These are phyloP conservation scores for Sarcophaga carnaria DNA, from an alignment of 2,888 invertebrate genomes.

Conservation along the genomic window DNA sequence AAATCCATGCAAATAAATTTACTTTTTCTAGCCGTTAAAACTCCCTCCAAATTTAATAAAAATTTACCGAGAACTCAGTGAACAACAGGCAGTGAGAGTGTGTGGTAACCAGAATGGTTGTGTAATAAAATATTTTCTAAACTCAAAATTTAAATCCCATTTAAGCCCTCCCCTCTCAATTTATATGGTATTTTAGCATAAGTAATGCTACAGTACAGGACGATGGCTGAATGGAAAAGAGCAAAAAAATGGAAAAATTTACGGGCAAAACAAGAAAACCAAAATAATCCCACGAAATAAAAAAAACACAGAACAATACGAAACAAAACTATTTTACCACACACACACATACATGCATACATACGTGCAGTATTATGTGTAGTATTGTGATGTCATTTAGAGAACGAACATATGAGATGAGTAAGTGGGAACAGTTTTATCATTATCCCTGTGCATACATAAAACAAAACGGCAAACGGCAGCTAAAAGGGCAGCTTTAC, in stretches of 20 bases:
- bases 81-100: no score
- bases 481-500: conserved; percentile 1
- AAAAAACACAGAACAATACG: not conserved
- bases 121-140: conserved; percentile 15
- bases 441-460: not conserved
- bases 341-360: not conserved
- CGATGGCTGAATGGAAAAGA: no score
- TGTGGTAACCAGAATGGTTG: not conserved
- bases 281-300: not conserved
- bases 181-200: conserved; percentile 19
- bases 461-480: not conserved
- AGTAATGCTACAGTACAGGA: not conserved
- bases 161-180: not conserved
- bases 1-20: no score
- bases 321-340: not conserved
- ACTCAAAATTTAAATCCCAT: conserved; percentile 4
- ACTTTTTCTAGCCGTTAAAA: not conserved
- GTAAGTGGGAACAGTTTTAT: not conserved
- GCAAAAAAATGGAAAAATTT: not conserved
- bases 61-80: no score
- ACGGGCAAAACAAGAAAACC: not conserved
- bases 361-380: not conserved
- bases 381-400: no score
- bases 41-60: not conserved
- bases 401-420: no score